Conservation (phyloP, 2,113 vertebrate genomes). For the Lonchura striata region DNA sequence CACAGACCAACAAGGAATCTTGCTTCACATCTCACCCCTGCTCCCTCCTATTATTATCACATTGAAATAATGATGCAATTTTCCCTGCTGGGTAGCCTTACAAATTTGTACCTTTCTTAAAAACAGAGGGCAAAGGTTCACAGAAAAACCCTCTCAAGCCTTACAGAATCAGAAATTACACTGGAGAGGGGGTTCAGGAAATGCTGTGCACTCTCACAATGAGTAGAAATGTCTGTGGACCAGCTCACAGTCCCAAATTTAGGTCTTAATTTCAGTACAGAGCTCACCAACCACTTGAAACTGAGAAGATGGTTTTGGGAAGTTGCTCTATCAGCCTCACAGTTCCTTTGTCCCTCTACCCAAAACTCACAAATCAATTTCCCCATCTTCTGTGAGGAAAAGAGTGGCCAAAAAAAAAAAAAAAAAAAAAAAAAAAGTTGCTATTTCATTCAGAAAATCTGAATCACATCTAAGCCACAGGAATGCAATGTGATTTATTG, state of each 20-base stretch:
- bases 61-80: neutral
- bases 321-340: neutral
- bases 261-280: neutral
- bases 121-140: neutral
- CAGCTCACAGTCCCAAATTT: neutral
- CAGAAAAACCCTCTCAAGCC: neutral
- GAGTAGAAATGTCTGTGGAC: neutral
- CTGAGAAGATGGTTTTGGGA: neutral
- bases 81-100: neutral
- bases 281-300: neutral
- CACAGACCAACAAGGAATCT: neutral
- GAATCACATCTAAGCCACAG: neutral
- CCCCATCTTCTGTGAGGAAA: neutral
- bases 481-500: neutral
- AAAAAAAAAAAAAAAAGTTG: neutral
- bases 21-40: neutral
- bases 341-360: neutral
- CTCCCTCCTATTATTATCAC: neutral
- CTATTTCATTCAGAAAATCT: neutral
- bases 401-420: neutral
- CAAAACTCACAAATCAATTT: neutral
- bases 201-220: neutral
- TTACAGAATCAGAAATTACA: neutral
- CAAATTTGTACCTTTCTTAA: neutral
- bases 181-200: neutral